Base-by-base conservation (phyloP, 2,888 invertebrate species). In the Gibbula magus region DNA sequence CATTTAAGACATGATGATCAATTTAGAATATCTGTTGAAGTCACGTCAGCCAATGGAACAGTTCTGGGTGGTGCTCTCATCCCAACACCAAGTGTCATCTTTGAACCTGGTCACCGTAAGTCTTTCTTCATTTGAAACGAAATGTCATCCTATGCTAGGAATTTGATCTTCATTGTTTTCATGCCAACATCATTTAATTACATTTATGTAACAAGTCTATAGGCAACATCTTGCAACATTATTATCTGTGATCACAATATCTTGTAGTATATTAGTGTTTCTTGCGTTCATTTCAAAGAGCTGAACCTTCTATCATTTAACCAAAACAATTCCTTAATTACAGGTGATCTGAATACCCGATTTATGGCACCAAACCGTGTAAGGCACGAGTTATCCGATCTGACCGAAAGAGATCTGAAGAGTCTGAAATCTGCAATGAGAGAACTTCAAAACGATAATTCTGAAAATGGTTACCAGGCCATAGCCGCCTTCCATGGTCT, bases 401-500 rank as follows among this genome's bases (percentile, higher is more conserved):
- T 86, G 25, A 73, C 52, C 10, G 83, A 82, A 35, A 78, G 84
- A 51, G 86, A 82, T 76, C 54, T 83, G 25, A 78, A 78, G 75
- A 84, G 81, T 70, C 76, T 86, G 8, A 81, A 81, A 80, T 77
- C 81, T 8, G 80, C 80, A 13, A 51, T 80, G 74, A 52, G 56
- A 35, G 35, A 8, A 18, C 67, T 80, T 35, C 73, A 80, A 35
- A 35, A 53, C 4, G 80, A 80, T 61, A 52, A 80, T 0, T 39
- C 61, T 45, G 52, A 53, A 0, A 75, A 53, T 53, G 79, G 77
- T 10, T 79, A 61, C 39, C 77, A 77, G 74, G 61, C 77, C 0
- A 76, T 82, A 8, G 79, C 82, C 39, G 51, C 77, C 22, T 82
- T 77, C 75, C 82, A 82, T 56, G 82, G 82, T 20, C 54, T 66